Evolutionary conservation across 2,797 vertebrate species (phyloP), one percentile per base, ranked within the genome.

Genomic region (Neostethus bicornis): DNA sequence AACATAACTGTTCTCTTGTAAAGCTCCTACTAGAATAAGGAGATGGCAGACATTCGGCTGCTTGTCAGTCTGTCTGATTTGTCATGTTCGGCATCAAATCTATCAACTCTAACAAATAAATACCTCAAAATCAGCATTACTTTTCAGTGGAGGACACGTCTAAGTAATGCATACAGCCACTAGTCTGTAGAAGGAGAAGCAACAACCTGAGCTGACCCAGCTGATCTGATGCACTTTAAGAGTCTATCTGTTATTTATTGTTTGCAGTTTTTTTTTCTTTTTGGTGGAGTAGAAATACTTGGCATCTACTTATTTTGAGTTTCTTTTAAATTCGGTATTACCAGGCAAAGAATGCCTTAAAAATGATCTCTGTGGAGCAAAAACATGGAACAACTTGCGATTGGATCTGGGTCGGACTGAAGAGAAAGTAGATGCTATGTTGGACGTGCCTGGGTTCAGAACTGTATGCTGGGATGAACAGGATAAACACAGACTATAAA

Each of bases 61-160:
- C 48, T 65, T 51, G 55, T 67, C 65, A 35, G 37, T 74, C 75
- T 61, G 45, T 60, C 47, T 65, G 62, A 60, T 55, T 47, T 19
- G 53, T 26, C 46, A 50, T 11, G n/a, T 43, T 51, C 31, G 39
- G 20, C 73, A 59, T 25, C 31, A 35, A 65, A 75, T 77, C 56
- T 39, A 58, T 73, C 69, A 57, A 60, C 52, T 35, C 56, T 55
- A 21, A 19, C 20, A 57, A 52, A 59, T 58, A 57, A 74, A 54
- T 7, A 12, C 26, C 19, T 37, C 44, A 24, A 21, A 1, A 47
- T 29, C 25, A 34, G n/a, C 42, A 80, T 83, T 80, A 58, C 56
- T 72, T 87, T 87, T 83, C 82, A 59, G 12, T 4, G 9, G 56
- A 55, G 57, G 75, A 37, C 16, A n/a, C 49, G 51, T 56, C 55